Evolutionary conservation across 2,797 vertebrate genomes (phyloP), one percentile per base, ranked within the genome.

Genomic region (Eupleurogrammus muticus): DNA sequence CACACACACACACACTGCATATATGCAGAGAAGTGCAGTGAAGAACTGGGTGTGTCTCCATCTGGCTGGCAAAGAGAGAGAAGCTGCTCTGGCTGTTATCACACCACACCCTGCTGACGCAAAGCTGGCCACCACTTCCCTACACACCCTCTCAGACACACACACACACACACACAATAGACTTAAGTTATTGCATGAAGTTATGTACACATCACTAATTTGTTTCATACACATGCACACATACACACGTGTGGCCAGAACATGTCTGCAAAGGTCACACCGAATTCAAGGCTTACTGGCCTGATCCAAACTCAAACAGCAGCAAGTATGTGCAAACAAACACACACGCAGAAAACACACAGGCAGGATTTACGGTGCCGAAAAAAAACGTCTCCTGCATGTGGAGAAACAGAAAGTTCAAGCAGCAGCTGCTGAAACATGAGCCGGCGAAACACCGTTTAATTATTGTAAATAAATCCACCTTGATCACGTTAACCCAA

Each of bases 101-200:
- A 87, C 80, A 87, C 89, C 92, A 92, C 94, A 89, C 93, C 94
- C 93, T 89, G 79, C 14, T 92, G 92, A 93, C 85, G 92, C 85
- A 92, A 80, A 89, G 73, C 42, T 44, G 74, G 73, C 82, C 77
- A 44, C 83, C 79, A 73, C 87, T 90, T 89, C 89, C 79, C 70
- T 75, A 87, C 78, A 89, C 90, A 73, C 89, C 87, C 87, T 80
- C 69, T 73, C 62, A 63, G 71, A 74, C 76, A 13, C 72, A 61
- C 71, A 75, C 55, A 70, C 53, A 63, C 48, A 57, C 66, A 70
- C 69, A 35, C 42, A 42, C 56, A 59, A n/a, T n/a, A n/a, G n/a
- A n/a, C n/a, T n/a, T n/a, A n/a, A n/a, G 40, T 63, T 51, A 42
- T 38, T 46, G 12, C 40, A 24, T 38, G 47, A 34, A 59, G 24